phyloP scores from a whole-genome alignment of 2,113 vertebrate genomes.

The Morone saxatilis region DNA sequence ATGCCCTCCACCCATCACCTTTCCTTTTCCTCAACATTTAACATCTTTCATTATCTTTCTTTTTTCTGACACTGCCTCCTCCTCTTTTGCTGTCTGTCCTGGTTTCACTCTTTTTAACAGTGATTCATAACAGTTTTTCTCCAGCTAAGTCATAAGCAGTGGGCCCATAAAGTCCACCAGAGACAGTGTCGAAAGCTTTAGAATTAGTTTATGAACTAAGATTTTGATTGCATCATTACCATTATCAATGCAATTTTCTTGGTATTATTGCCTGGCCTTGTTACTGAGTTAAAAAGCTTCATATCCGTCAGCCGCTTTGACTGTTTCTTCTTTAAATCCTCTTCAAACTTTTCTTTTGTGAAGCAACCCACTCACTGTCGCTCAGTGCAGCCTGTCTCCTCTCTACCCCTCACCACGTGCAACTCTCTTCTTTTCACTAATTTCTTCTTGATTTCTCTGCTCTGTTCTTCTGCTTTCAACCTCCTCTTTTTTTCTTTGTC shows the following conservation, averaged over 20 bases:
- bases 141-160: constrained; percentile 9
- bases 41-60: constrained; percentile 14
- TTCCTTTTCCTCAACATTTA: constrained; percentile 13
- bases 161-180: constrained; percentile 8
- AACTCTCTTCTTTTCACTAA: constrained; percentile 21
- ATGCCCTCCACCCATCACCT: constrained; percentile 17
- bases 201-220: not conserved
- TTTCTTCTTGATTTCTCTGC: constrained; percentile 54
- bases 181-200: not conserved
- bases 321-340: constrained; percentile 48
- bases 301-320: constrained; percentile 13
- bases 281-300: constrained; percentile 32
- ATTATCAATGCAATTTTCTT: not conserved
- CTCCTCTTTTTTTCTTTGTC: constrained; percentile 12
- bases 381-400: constrained; percentile 30
- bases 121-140: constrained; percentile 9
- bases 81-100: constrained; percentile 16
- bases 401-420: constrained; percentile 4
- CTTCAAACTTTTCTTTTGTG: constrained; percentile 55
- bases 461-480: constrained; percentile 44
- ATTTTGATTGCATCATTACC: constrained; percentile 16
- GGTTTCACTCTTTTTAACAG: constrained; percentile 34
- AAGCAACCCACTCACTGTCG: constrained; percentile 40
- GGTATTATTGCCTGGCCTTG: not conserved
- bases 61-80: constrained; percentile 6